Evolutionary conservation across 2,797 vertebrate species (phyloP).

Genomic region (Sitta carolinensis): DNA sequence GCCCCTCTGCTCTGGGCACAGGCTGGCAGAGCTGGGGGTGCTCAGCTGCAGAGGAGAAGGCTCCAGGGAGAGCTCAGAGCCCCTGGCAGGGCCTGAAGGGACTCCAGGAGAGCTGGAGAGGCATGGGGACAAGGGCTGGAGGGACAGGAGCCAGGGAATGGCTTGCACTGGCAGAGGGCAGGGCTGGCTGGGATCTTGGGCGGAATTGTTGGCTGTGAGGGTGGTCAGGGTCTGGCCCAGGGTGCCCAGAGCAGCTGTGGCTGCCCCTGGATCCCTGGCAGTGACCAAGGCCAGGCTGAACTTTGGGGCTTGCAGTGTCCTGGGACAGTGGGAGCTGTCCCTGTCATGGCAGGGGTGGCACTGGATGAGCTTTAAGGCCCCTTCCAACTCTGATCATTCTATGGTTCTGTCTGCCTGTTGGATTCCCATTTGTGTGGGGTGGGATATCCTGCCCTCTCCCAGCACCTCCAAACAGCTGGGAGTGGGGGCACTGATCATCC

Average conservation of each 20-base stretch:
- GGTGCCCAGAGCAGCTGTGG: not conserved
- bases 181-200: not conserved
- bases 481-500: not conserved
- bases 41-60: not conserved
- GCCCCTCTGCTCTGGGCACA: not conserved
- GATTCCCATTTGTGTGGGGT: not conserved
- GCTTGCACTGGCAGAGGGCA: not conserved
- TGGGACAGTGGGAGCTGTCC: not conserved
- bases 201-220: fast-evolving
- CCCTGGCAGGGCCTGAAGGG: not conserved
- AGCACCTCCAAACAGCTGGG: not conserved
- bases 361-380: not conserved
- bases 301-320: fast-evolving
- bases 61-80: not conserved
- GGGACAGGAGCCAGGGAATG: not conserved
- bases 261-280: not conserved
- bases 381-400: not conserved
- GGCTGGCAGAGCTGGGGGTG: not conserved
- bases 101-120: not conserved
- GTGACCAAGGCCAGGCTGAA: not conserved
- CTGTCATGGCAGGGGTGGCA: not conserved
- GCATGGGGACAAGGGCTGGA: not conserved
- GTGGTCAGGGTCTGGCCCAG: not conserved
- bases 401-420: not conserved
- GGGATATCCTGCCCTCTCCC: not conserved